phyloP scores from a whole-genome alignment of 2,888 invertebrate species.

The Xanthia icteritia region DNA sequence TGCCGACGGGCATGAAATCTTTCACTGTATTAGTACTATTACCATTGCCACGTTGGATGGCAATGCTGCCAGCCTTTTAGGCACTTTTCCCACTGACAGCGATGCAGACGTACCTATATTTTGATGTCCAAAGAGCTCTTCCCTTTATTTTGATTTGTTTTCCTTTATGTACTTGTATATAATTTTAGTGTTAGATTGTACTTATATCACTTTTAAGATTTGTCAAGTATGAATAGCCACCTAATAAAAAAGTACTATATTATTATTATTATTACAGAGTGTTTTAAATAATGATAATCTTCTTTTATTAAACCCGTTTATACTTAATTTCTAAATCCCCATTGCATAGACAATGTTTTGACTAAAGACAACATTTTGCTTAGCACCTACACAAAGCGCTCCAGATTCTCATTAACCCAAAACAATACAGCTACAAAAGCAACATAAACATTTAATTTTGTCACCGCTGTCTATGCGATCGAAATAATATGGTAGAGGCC shows the following conservation, averaged over 20 bases:
- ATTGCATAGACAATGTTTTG: neutral
- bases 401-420: constrained; percentile 9
- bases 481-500: constrained; percentile 38
- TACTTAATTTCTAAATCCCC: neutral
- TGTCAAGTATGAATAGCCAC: no score
- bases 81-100: no score
- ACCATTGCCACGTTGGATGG: no score
- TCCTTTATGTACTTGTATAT: no score
- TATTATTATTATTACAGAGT: no score
- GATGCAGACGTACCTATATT: no score
- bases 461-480: constrained; percentile 46
- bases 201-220: no score
- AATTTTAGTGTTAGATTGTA: no score
- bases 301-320: neutral
- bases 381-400: neutral
- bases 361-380: neutral
- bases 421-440: constrained; percentile 23
- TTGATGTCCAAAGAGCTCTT: no score
- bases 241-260: no score
- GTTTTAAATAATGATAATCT: neutral
- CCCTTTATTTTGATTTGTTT: no score
- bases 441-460: constrained; percentile 41
- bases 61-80: no score
- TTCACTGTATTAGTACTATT: constrained; percentile 10
- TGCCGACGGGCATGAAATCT: constrained; percentile 17